phyloP scores from a whole-genome alignment of 1,140 invertebrate species.

The Megathymus violae region DNA sequence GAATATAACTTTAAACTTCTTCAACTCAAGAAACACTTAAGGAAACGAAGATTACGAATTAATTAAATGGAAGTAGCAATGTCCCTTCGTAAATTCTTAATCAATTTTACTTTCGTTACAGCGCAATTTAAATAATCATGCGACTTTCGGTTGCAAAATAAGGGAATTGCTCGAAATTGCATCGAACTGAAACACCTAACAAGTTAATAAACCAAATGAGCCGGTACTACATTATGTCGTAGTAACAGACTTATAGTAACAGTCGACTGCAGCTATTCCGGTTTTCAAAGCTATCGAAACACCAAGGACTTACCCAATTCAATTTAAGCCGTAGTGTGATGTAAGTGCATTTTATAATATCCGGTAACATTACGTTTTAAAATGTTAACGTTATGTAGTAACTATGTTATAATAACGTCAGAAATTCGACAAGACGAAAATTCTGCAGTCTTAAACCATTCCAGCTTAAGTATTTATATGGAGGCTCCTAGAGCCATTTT shows the following conservation, averaged over 20 bases:
- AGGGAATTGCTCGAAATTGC: neutral
- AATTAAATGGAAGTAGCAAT: neutral
- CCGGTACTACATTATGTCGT: conserved; percentile 5
- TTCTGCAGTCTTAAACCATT: too few species aligned
- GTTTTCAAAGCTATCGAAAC: conserved; percentile 26
- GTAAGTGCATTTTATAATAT: conserved; percentile 10
- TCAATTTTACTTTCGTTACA: conserved; percentile 2
- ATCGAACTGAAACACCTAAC: conserved; percentile 11
- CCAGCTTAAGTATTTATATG: too few species aligned
- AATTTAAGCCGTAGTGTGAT: conserved; percentile 2
- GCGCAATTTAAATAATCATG: conserved; percentile 1
- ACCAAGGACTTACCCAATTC: conserved; percentile 14
- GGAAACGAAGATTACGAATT: neutral
- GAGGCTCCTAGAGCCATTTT: too few species aligned
- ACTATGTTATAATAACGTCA: neutral
- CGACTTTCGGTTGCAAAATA: conserved; percentile 7
- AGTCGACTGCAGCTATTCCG: conserved; percentile 11
- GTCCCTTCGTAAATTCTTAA: neutral
- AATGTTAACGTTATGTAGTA: neutral
- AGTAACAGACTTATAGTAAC: conserved; percentile 7
- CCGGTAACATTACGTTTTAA: conserved; percentile 7
- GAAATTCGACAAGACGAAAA: too few species aligned
- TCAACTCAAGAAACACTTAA: too few species aligned
- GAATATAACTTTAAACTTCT: too few species aligned
- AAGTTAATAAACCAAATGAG: conserved; percentile 21